Conservation (phyloP, 1,140 invertebrate species). For the Holotrichia oblita region DNA sequence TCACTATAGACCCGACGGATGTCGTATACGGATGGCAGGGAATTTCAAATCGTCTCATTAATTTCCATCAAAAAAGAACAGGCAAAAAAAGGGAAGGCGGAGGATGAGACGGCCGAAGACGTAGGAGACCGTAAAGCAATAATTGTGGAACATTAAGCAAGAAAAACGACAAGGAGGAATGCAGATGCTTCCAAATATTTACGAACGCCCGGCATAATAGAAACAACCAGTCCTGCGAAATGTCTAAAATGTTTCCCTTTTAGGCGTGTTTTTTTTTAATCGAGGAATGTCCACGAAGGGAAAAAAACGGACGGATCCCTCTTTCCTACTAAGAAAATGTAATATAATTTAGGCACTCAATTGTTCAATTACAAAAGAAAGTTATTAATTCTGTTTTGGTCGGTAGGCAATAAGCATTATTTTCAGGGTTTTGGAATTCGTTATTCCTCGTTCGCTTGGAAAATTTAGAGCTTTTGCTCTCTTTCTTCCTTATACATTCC, state of each 20-base stretch:
- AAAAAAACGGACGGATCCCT: background rate
- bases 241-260: background rate
- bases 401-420: background rate
- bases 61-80: conserved; percentile 6
- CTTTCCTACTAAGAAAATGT: background rate
- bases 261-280: background rate
- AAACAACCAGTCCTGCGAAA: background rate
- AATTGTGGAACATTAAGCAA: conserved; percentile 28
- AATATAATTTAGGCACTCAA: background rate
- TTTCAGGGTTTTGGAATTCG: background rate
- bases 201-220: background rate
- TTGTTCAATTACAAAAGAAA: background rate
- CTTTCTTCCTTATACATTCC: background rate
- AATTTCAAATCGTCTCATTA: conserved; percentile 34
- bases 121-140: conserved; percentile 27
- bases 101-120: background rate
- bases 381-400: background rate
- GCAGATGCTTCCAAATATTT: conserved; percentile 18
- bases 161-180: background rate
- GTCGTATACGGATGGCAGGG: background rate
- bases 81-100: background rate
- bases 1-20: background rate
- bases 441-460: too few relatives aligned
- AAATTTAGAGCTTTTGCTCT: background rate
- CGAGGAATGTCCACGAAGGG: background rate